Percentiles rank a stretch among this genome's conserved stretches.
These are phyloP conservation scores for Thunnus thynnus DNA, from an alignment of 2,113 vertebrate genomes.

Conservation along the genomic window DNA sequence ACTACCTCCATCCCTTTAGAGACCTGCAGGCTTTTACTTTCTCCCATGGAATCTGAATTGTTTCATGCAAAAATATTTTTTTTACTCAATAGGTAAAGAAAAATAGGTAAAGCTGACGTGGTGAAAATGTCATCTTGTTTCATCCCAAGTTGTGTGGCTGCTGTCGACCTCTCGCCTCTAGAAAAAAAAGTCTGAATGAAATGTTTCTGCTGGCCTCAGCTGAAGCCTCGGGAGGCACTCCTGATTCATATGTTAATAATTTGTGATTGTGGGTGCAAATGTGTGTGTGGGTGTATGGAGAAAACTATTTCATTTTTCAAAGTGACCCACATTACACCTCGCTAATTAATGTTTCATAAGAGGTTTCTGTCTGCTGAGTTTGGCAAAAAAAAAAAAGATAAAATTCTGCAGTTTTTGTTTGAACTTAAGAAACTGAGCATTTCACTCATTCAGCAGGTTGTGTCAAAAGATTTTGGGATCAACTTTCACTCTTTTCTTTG, in stretches of 20 bases:
- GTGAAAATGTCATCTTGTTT: not conserved
- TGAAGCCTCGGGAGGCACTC: not conserved
- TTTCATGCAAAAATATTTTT: not conserved
- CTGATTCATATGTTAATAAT: constrained; percentile 54
- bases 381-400: constrained; percentile 23
- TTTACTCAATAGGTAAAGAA: not conserved
- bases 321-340: constrained; percentile 25
- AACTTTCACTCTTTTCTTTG: not conserved
- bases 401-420: not conserved
- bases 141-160: not conserved
- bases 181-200: not conserved
- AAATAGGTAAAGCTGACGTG: not conserved
- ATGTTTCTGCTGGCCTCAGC: constrained; percentile 17
- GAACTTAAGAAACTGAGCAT: not conserved
- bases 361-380: constrained; percentile 20
- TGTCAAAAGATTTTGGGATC: not conserved
- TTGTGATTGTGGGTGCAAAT: constrained; percentile 13
- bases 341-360: constrained; percentile 48
- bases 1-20: not conserved
- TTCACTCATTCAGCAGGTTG: not conserved
- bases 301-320: constrained; percentile 31
- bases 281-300: constrained; percentile 2
- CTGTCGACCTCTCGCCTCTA: not conserved
- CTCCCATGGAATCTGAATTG: not conserved
- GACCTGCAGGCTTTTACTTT: not conserved